These are phyloP conservation scores for Galeruca laticollis DNA, from an alignment of 2,888 invertebrate species.

Conservation along the genomic window DNA sequence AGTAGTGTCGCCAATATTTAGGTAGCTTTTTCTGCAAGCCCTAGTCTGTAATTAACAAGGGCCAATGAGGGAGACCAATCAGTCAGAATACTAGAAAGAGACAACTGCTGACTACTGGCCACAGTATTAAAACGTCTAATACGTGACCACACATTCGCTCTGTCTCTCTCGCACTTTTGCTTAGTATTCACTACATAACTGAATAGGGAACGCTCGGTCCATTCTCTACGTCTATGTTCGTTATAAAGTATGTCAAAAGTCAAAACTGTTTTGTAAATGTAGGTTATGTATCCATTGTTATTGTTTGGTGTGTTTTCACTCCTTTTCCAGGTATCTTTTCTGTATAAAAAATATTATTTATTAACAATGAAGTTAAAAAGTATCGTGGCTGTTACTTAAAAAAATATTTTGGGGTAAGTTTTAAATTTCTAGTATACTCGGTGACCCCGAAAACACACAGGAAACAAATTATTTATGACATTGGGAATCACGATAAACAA, in stretches of 20 bases:
- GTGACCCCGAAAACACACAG: slow-evolving; percentile 1
- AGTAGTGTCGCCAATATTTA: no score
- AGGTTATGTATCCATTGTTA: slow-evolving; percentile 17
- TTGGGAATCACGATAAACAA: background rate
- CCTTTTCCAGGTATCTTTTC: background rate
- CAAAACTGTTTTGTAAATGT: slow-evolving; percentile 6
- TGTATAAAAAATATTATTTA: background rate
- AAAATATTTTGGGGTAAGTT: background rate
- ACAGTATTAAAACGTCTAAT: no score
- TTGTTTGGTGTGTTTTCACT: background rate
- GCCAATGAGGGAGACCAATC: no score
- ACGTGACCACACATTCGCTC: no score
- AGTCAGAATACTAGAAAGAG: no score
- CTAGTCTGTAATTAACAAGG: no score
- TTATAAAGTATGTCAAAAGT: slow-evolving; percentile 8
- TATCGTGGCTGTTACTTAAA: background rate
- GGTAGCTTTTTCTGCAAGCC: no score
- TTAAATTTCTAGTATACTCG: background rate
- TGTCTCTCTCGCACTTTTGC: no score
- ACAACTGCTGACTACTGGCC: no score
- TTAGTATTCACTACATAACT: no score
- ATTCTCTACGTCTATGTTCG: no score
- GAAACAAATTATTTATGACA: background rate
- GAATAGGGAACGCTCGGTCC: no score
- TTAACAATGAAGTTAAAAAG: background rate